Evolutionary conservation across 2,113 vertebrate genomes (phyloP).

Genomic region (Propithecus coquereli): DNA sequence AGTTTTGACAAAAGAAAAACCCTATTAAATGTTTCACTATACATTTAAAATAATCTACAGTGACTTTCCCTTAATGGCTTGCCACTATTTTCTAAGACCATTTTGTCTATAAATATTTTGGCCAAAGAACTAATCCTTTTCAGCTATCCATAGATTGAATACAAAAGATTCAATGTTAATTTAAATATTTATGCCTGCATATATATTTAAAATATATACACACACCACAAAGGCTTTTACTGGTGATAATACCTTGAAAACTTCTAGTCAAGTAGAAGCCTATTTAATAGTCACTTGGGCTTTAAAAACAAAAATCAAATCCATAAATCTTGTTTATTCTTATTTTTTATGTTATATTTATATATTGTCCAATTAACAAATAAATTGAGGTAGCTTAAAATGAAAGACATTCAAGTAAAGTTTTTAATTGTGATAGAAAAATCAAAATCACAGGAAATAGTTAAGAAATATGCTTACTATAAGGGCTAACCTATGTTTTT

Average conservation of each 20-base stretch:
- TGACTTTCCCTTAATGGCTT: not conserved
- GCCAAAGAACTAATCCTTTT: not conserved
- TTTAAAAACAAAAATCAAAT: constrained; percentile 11
- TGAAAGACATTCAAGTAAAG: not conserved
- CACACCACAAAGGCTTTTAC: not conserved
- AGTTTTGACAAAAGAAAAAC: not conserved
- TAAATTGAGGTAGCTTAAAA: not conserved
- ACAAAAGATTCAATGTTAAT: not conserved
- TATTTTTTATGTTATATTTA: not conserved
- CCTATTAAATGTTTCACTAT: not conserved
- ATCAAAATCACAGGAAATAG: not conserved
- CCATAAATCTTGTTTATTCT: not conserved
- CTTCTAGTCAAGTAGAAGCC: not conserved
- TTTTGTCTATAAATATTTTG: not conserved
- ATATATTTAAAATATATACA: not conserved
- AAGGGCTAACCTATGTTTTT: not conserved
- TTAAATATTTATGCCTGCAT: not conserved
- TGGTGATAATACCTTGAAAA: not conserved
- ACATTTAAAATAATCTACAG: not conserved
- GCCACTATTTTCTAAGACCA: not conserved
- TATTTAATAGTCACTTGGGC: not conserved
- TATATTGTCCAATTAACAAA: not conserved
- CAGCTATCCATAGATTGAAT: not conserved
- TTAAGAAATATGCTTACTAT: not conserved
- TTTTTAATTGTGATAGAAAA: not conserved